A percentile compares a stretch with the other conserved stretches of the same genome.
Evolutionary conservation across 2,113 vertebrate genomes (phyloP).

Genomic region (Probosciger aterrimus): DNA sequence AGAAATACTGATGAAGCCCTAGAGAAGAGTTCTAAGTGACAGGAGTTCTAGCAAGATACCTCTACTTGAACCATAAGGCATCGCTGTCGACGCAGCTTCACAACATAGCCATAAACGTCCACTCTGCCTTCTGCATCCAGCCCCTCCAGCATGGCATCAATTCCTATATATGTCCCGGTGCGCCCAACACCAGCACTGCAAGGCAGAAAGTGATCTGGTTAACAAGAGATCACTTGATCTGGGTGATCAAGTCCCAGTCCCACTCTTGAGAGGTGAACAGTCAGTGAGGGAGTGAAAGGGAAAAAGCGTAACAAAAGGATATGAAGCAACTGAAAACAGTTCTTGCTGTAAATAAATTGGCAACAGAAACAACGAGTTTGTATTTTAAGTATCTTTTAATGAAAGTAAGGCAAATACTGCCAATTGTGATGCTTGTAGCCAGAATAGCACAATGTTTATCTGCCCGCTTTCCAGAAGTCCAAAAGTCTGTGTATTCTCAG

Average conservation of each 20-base stretch:
- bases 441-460: background rate
- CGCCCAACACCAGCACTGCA: conserved; percentile 92
- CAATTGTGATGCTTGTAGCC: background rate
- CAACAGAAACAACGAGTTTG: background rate
- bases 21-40: background rate
- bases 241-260: background rate
- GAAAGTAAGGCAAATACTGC: background rate
- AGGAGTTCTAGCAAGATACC: conserved; percentile 64
- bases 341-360: background rate
- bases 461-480: background rate
- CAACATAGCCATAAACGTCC: conserved; percentile 92
- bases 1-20: background rate
- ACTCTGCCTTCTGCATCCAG: conserved; percentile 87
- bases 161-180: conserved; percentile 92
- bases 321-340: background rate
- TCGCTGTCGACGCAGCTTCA: conserved; percentile 87
- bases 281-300: background rate
- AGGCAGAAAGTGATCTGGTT: background rate
- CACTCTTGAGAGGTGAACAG: background rate
- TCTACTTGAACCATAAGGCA: conserved; percentile 99
- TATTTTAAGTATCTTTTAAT: background rate
- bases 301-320: background rate
- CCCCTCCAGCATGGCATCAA: conserved; percentile 95
- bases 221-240: background rate
- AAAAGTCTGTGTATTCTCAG: background rate